Percentiles rank a stretch among this genome's conserved stretches.
phyloP scores from a whole-genome alignment of 1,140 invertebrate genomes.

The Druon quercuslanigerum region DNA sequence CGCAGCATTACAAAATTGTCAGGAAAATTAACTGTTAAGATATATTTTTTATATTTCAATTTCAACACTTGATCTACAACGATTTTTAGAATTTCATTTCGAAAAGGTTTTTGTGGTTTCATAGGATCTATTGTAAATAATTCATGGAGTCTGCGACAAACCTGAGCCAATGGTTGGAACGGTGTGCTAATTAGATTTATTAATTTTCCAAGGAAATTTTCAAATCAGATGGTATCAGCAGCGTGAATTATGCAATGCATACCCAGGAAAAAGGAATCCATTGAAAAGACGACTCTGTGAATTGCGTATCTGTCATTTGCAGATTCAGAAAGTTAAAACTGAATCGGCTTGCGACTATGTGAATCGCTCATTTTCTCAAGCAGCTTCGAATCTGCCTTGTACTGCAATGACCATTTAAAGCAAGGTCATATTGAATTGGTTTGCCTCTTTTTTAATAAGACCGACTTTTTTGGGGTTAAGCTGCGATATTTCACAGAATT shows the following conservation, averaged over 20 bases:
- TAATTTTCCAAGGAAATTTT: neutral
- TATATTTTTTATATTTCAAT: neutral
- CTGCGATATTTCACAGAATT: neutral
- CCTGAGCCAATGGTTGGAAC: no score
- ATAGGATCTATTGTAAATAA: neutral
- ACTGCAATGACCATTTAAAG: neutral
- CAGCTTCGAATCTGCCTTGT: no score
- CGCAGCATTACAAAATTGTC: neutral
- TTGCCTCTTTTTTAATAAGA: no score
- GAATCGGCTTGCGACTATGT: no score
- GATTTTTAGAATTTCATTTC: neutral
- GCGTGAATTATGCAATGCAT: conserved; percentile 1
- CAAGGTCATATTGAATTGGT: conserved; percentile 8
- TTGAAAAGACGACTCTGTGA: no score
- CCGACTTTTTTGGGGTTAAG: no score
- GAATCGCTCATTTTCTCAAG: no score
- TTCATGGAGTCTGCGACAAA: no score
- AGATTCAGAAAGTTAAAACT: no score
- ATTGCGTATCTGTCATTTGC: no score
- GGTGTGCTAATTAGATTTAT: neutral
- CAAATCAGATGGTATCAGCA: neutral
- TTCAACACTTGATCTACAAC: neutral
- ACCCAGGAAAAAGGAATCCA: no score
- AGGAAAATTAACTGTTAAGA: neutral
- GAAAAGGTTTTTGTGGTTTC: neutral